These are phyloP conservation scores for Zaprionus capensis DNA, from an alignment of 1,140 invertebrate genomes.

Conservation along the genomic window DNA sequence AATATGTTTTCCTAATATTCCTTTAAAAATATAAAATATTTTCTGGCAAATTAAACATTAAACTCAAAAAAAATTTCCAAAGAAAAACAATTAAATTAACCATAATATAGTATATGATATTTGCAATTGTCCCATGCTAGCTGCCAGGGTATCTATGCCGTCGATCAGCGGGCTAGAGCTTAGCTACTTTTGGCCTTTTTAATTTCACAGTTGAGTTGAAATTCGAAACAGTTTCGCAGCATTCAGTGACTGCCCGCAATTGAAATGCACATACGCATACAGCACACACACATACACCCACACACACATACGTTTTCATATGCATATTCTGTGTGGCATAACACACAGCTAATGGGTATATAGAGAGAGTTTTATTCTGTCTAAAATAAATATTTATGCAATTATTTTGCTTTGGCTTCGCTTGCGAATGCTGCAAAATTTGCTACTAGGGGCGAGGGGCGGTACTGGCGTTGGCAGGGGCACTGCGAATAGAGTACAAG, in stretches of 20 bases:
- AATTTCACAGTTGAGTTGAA: slow-evolving; percentile 71
- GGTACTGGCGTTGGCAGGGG: background rate
- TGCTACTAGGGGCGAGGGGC: slow-evolving; percentile 7
- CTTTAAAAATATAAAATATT: no score
- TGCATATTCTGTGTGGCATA: background rate
- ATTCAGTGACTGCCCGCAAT: slow-evolving; percentile 30
- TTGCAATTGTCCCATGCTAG: background rate
- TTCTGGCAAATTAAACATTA: no score
- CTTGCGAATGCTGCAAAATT: slow-evolving; percentile 19
- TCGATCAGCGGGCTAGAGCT: background rate
- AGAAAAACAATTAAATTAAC: no score
- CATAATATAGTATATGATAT: no score
- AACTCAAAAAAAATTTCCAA: no score
- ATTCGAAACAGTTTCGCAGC: slow-evolving; percentile 42
- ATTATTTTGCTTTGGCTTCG: slow-evolving; percentile 23
- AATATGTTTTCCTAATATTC: no score
- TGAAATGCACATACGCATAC: slow-evolving; percentile 33
- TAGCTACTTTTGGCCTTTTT: slow-evolving; percentile 60
- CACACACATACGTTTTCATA: background rate
- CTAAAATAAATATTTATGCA: slow-evolving; percentile 39
- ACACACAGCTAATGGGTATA: slow-evolving; percentile 11
- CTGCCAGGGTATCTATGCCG: slow-evolving; percentile 10
- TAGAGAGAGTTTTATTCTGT: slow-evolving; percentile 7
- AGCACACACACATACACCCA: background rate
- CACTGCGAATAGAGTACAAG: slow-evolving; percentile 3